Base-by-base conservation (phyloP, 2,113 vertebrate genomes). In the Tupaia chinensis region DNA sequence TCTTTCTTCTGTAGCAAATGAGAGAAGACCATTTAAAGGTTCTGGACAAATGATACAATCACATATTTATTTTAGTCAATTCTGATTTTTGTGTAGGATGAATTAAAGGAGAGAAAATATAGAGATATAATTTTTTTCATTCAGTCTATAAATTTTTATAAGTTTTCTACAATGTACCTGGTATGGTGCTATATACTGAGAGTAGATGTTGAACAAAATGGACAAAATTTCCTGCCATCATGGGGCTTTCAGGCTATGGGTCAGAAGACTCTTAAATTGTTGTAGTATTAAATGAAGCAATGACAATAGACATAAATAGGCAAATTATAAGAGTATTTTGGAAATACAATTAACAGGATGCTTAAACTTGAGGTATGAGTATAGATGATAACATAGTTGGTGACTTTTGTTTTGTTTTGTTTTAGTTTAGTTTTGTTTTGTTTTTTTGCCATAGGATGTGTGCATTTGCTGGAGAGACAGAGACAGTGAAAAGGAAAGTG, bases 131-230 rank as follows among this genome's bases (percentile, higher is more conserved):
- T 61, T 10, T 66, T 34, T 34, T 85, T 87, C 56, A 29, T 77
- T 87, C 87, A 86, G 34, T 93, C 56, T 86, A 80, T 13, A 68
- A 91, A 53, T 60, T 66, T 61, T 92, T 83, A 16, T n/a, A 32
- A 80, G 56, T 44, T 72, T 29, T 60, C 69, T 74, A 53, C 7
- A 65, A 2, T 56, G 17, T 53, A 0, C 6, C n/a, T 53, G 63
- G 54, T 58, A 27, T 7, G 92, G 4, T 66, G 13, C 11, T 87
- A 44, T 76, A 72, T 60, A 9, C 9, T 88, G 32, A 32, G 79
- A 80, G 14, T 11, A 73, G 7, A 80, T 14, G 6, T 13, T n/a
- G 25, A 85, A 79, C 5, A 90, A 92, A 94, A 74, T 9, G 27
- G 25, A 60, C n/a, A 84, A 16, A 63, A 85, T 17, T 9, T 34